phyloP scores from a whole-genome alignment of 1,140 invertebrate genomes.

The Hylyphantes graminicola region DNA sequence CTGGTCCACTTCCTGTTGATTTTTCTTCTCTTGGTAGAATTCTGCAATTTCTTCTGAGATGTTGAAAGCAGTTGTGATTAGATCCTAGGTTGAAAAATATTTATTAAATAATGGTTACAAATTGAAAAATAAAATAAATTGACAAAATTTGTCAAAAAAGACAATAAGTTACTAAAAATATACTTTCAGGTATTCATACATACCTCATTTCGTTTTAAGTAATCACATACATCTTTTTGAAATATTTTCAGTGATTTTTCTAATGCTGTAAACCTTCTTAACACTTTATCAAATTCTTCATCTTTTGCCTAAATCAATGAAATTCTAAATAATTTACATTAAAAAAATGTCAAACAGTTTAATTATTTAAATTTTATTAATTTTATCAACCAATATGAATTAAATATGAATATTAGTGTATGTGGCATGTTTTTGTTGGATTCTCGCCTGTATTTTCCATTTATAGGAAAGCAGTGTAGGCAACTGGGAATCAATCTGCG shows the following conservation, averaged over 20 bases:
- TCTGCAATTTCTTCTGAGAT: slow-evolving; percentile 71
- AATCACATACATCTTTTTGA: slow-evolving; percentile 69
- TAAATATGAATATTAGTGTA: no score
- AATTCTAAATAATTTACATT: background rate
- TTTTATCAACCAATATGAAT: background rate
- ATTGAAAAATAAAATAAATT: background rate
- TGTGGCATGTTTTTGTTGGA: no score
- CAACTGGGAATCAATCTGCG: background rate
- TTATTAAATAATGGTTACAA: background rate
- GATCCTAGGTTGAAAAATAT: slow-evolving; percentile 50
- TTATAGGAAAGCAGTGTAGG: background rate
- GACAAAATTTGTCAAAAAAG: background rate
- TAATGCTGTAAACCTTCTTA: slow-evolving; percentile 71
- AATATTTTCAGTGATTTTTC: slow-evolving; percentile 74
- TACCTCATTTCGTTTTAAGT: slow-evolving; percentile 68
- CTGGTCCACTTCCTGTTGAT: slow-evolving; percentile 68
- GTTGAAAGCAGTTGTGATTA: slow-evolving; percentile 66
- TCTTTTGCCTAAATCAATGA: slow-evolving; percentile 69
- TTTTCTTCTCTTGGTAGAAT: slow-evolving; percentile 71
- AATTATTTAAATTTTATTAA: background rate
- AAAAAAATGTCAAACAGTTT: background rate
- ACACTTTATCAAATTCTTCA: slow-evolving; percentile 72
- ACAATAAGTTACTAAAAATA: background rate
- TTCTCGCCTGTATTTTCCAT: background rate
- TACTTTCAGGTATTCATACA: background rate